phyloP scores from a whole-genome alignment of 2,797 vertebrate species.

The Aphelocoma californica region DNA sequence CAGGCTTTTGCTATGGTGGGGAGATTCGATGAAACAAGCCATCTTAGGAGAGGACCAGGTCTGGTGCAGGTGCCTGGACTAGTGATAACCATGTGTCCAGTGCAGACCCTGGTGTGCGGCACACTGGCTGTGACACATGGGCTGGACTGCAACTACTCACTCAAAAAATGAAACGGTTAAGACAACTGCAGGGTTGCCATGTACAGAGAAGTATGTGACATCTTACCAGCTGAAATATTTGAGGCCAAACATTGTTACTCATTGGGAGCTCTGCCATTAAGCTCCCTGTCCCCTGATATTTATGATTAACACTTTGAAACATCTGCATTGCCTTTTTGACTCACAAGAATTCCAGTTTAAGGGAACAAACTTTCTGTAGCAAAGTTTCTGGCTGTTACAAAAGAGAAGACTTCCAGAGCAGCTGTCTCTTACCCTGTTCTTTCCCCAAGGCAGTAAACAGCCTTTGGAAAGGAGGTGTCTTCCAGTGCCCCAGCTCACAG shows the following conservation, averaged over 20 bases:
- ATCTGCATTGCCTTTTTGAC: constrained; percentile 33
- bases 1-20: neutral
- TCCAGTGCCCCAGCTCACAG: rapidly evolving
- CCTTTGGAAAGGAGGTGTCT: neutral
- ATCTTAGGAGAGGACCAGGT: neutral
- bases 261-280: constrained; percentile 6
- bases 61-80: neutral
- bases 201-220: neutral
- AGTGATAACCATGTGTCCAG: neutral
- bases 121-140: rapidly evolving
- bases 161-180: neutral
- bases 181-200: neutral
- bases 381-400: neutral
- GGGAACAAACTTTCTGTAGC: neutral
- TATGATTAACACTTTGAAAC: constrained; percentile 47
- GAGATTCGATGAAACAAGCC: neutral
- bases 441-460: neutral
- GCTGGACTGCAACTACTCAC: neutral
- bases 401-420: neutral
- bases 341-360: constrained; percentile 31
- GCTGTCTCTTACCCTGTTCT: neutral
- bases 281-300: constrained; percentile 13
- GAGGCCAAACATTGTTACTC: constrained; percentile 27
- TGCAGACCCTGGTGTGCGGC: neutral
- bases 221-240: constrained; percentile 35